A percentile compares a stretch with the other conserved stretches of the same genome.
Conservation (phyloP, 1,140 invertebrate genomes). For the Gryon sp. region DNA sequence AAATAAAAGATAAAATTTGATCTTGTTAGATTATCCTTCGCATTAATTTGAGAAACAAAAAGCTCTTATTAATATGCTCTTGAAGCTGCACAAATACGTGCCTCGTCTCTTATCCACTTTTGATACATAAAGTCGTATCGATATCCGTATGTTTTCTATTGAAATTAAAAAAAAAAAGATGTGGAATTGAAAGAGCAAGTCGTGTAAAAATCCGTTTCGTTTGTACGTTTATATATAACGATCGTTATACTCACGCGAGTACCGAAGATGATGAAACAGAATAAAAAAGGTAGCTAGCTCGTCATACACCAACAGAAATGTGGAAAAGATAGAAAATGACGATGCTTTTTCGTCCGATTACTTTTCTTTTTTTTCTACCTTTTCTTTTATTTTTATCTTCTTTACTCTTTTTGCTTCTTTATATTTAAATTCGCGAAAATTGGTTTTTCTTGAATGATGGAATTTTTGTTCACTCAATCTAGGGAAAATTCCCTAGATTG, state of each 20-base stretch:
- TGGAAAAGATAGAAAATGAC: slow-evolving; percentile 60
- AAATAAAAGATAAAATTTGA: too few relatives aligned
- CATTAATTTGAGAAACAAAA: slow-evolving; percentile 53
- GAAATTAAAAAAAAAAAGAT: slow-evolving; percentile 60
- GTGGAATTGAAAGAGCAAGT: slow-evolving; percentile 35
- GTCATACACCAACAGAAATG: slow-evolving; percentile 54
- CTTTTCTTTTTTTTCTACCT: slow-evolving; percentile 22
- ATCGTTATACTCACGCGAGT: slow-evolving; percentile 61
- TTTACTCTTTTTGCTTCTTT: slow-evolving; percentile 16
- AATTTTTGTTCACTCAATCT: slow-evolving; percentile 32
- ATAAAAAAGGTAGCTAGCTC: slow-evolving; percentile 61
- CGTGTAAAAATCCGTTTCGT: slow-evolving; percentile 60
- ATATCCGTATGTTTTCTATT: slow-evolving; percentile 51
- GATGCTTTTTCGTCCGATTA: slow-evolving; percentile 62
- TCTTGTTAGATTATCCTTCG: slow-evolving; percentile 30
- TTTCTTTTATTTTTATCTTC: too few relatives aligned
- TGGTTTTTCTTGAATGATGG: slow-evolving; percentile 27
- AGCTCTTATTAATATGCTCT: slow-evolving; percentile 43
- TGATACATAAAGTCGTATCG: slow-evolving; percentile 54
- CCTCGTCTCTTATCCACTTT: slow-evolving; percentile 38
- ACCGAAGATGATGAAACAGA: slow-evolving; percentile 66
- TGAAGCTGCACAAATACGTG: too few relatives aligned
- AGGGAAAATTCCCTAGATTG: slow-evolving; percentile 19
- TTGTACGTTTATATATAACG: slow-evolving; percentile 64
- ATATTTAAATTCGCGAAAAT: slow-evolving; percentile 47